Evolutionary conservation across 2,888 invertebrate genomes (phyloP).

Genomic region (Schrankia costaestrigalis): DNA sequence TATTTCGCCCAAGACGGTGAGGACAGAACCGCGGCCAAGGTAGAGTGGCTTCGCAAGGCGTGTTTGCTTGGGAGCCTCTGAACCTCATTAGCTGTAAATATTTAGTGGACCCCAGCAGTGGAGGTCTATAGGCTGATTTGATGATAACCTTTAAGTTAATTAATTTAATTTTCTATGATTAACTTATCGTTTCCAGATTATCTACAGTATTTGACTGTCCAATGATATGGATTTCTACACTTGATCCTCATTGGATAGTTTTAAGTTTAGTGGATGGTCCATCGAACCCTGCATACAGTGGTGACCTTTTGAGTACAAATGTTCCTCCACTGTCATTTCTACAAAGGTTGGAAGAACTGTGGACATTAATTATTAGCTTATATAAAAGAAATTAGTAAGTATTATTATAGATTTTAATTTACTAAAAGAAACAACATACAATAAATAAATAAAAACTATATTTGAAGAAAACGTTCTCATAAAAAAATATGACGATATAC

Average conservation of each 20-base stretch:
- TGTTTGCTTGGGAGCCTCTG: too few species aligned
- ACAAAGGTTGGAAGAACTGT: slow-evolving; percentile 23
- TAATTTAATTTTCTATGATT: too few species aligned
- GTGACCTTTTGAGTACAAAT: slow-evolving; percentile 14
- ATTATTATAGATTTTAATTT: neutral
- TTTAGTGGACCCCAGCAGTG: too few species aligned
- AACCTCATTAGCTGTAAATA: too few species aligned
- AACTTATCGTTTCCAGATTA: slow-evolving; percentile 44
- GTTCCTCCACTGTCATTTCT: slow-evolving; percentile 39
- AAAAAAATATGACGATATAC: too few species aligned
- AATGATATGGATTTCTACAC: slow-evolving; percentile 44
- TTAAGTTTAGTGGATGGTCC: slow-evolving; percentile 35
- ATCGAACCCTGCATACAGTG: slow-evolving; percentile 37
- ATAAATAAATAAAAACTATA: too few species aligned
- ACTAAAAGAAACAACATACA: neutral
- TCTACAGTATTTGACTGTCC: slow-evolving; percentile 44
- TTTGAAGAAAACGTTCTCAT: too few species aligned
- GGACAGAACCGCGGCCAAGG: too few species aligned
- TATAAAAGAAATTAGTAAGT: slow-evolving; percentile 10
- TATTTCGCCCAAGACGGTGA: too few species aligned
- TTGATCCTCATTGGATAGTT: slow-evolving; percentile 39
- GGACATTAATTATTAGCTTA: slow-evolving; percentile 4
- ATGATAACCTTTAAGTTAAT: too few species aligned
- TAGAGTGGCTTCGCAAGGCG: too few species aligned
- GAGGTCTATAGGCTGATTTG: too few species aligned